Evolutionary conservation across 2,113 vertebrate species (phyloP).

Genomic region (Carollia perspicillata): DNA sequence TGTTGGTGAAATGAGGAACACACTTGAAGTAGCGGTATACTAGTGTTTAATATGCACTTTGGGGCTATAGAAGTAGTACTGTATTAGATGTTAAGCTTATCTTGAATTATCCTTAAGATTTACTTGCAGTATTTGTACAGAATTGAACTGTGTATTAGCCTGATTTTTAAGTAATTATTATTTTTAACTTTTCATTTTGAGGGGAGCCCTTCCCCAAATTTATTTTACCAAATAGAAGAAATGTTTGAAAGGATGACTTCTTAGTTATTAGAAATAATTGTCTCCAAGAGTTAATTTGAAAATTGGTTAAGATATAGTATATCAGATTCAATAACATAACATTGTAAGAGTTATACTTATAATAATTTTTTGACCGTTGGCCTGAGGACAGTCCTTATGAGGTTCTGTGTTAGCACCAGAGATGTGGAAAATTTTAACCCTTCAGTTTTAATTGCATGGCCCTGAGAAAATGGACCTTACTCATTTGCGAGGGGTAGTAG

Average conservation of each 20-base stretch:
- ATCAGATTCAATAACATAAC: neutral
- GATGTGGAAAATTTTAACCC: neutral
- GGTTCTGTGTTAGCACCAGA: neutral
- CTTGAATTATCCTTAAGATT: neutral
- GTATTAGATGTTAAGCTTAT: neutral
- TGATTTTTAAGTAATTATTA: neutral
- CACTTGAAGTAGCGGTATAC: neutral
- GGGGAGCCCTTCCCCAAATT: neutral
- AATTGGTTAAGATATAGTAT: neutral
- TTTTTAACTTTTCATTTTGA: neutral
- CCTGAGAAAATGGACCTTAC: neutral
- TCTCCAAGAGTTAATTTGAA: neutral
- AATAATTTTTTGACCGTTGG: neutral
- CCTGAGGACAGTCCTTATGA: neutral
- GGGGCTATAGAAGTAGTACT: neutral
- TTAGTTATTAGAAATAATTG: neutral
- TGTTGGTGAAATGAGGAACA: neutral
- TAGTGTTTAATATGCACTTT: neutral
- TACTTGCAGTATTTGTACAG: neutral
- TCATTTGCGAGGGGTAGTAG: neutral
- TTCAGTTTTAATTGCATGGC: neutral
- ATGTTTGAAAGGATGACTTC: neutral
- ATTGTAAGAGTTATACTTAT: neutral
- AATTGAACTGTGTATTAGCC: neutral
- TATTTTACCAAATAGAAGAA: slow-evolving; percentile 17